These are phyloP conservation scores for Seriola aureovittata DNA, from an alignment of 2,113 vertebrate genomes.

Conservation along the genomic window DNA sequence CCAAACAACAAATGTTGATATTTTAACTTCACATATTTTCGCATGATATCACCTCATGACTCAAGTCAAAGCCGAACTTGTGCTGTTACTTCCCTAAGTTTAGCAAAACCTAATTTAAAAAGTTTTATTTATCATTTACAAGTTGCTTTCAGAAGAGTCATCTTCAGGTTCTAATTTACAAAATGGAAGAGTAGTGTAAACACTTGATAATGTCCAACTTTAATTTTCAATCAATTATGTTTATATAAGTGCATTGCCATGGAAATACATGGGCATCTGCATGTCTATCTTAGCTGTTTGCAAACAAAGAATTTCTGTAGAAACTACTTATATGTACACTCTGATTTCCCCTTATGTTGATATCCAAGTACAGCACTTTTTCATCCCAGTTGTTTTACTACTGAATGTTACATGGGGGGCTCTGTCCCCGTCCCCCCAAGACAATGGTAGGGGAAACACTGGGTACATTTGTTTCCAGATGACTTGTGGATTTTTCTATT, in stretches of 20 bases:
- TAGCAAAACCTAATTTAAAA: not conserved
- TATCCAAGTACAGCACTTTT: too few species aligned
- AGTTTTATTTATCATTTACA: too few species aligned
- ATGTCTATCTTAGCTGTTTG: too few species aligned
- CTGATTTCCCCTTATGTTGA: not conserved
- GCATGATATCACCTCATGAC: not conserved
- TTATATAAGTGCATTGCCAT: not conserved
- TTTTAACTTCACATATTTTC: not conserved
- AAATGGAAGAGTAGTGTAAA: not conserved
- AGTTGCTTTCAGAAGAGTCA: too few species aligned
- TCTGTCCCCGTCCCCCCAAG: too few species aligned
- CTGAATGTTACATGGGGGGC: too few species aligned
- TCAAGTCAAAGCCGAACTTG: not conserved
- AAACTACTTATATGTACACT: not conserved
- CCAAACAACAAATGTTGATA: not conserved
- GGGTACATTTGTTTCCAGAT: conserved; percentile 35
- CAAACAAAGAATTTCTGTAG: not conserved
- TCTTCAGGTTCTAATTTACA: not conserved
- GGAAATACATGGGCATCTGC: not conserved
- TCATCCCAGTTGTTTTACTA: too few species aligned
- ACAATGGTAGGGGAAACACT: too few species aligned
- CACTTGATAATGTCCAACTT: not conserved
- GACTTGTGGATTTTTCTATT: conserved; percentile 27
- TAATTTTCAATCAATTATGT: not conserved
- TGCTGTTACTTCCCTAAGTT: not conserved